phyloP scores from a whole-genome alignment of 2,888 invertebrate genomes.

The Aleiodes testaceus region DNA sequence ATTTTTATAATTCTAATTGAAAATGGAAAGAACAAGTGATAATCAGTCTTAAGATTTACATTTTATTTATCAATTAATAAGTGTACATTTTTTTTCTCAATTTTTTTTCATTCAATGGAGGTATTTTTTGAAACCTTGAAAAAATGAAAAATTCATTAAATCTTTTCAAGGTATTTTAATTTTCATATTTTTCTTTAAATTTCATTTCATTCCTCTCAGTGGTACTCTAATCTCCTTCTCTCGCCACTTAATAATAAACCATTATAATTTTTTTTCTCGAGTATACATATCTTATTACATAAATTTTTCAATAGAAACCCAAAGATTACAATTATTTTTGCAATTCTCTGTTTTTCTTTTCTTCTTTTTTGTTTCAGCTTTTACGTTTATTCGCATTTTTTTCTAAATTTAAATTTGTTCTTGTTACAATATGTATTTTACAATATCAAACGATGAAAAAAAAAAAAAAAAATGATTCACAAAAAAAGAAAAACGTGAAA shows the following conservation, averaged over 20 bases:
- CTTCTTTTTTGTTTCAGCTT: neutral
- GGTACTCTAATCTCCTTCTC: slow-evolving; percentile 33
- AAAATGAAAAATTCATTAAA: slow-evolving; percentile 58
- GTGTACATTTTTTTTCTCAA: slow-evolving; percentile 61
- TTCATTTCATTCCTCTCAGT: slow-evolving; percentile 44
- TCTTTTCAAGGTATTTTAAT: slow-evolving; percentile 40
- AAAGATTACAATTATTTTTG: slow-evolving; percentile 6
- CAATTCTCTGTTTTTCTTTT: slow-evolving; percentile 32
- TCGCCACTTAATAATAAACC: slow-evolving; percentile 45
- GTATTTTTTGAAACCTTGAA: slow-evolving; percentile 66
- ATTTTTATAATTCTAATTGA: neutral
- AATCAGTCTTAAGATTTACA: slow-evolving; percentile 70
- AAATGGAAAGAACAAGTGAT: slow-evolving; percentile 11
- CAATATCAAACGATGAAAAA: neutral
- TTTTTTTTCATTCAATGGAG: slow-evolving; percentile 57
- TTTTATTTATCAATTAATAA: slow-evolving; percentile 69
- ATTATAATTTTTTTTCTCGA: slow-evolving; percentile 51
- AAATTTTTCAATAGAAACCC: slow-evolving; percentile 50
- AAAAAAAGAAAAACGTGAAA: too few species aligned
- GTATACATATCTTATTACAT: slow-evolving; percentile 53
- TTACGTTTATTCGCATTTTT: slow-evolving; percentile 15
- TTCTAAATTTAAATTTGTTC: slow-evolving; percentile 17
- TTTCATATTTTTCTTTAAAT: slow-evolving; percentile 45
- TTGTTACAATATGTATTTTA: too few species aligned
- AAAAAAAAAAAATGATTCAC: slow-evolving; percentile 20